phyloP scores from a whole-genome alignment of 2,797 vertebrate species.

The Selene dorsalis region DNA sequence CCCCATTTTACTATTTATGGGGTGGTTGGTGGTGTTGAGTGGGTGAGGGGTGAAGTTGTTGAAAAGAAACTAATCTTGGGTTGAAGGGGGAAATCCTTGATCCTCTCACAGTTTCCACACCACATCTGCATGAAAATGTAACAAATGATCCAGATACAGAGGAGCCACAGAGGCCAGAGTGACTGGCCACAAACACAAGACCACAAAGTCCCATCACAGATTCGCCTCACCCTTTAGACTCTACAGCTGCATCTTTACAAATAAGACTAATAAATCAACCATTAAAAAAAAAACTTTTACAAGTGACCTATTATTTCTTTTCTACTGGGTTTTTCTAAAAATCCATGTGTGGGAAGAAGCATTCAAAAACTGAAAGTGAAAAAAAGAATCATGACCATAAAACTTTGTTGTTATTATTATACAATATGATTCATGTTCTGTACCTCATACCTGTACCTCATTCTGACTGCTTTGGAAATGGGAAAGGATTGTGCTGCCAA shows the following conservation, averaged over 20 bases:
- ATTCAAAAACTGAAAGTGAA: neutral
- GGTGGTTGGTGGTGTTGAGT: neutral
- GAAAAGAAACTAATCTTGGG: neutral
- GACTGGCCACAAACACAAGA: neutral
- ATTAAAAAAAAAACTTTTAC: too few relatives aligned
- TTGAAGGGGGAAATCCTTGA: too few relatives aligned
- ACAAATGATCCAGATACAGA: neutral
- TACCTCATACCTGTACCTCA: too few relatives aligned
- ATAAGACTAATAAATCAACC: neutral
- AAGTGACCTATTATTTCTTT: neutral
- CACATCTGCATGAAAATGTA: neutral
- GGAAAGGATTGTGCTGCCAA: neutral
- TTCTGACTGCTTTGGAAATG: too few relatives aligned
- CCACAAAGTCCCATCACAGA: neutral
- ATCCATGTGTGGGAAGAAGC: neutral
- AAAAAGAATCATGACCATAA: neutral
- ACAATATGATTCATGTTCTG: too few relatives aligned
- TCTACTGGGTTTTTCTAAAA: neutral
- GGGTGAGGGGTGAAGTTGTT: neutral
- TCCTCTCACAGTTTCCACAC: too few relatives aligned
- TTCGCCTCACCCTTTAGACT: neutral
- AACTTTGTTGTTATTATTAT: neutral
- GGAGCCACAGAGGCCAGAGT: neutral
- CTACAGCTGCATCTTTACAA: neutral
- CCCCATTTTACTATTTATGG: accelerated